Evolutionary conservation across 2,888 invertebrate species (phyloP).

Genomic region (Cabera pusaria): DNA sequence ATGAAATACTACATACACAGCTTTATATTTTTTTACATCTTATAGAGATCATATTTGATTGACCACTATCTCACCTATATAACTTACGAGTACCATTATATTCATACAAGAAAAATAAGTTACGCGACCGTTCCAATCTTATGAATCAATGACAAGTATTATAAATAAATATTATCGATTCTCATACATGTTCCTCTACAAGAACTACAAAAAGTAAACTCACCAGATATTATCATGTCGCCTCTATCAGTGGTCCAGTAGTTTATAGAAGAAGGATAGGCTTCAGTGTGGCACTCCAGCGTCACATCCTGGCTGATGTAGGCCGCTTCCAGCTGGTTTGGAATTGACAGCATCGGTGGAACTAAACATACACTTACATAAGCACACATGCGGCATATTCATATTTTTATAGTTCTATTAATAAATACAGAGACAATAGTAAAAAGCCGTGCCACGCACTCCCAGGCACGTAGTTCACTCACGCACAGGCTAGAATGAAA

Average conservation of each 20-base stretch:
- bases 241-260: constrained; percentile 97
- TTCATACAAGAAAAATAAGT: too few species aligned
- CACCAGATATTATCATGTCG: constrained; percentile 96
- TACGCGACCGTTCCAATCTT: too few species aligned
- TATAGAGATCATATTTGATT: too few species aligned
- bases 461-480: constrained; percentile 45
- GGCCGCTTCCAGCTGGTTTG: constrained; percentile 95
- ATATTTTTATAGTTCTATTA: constrained; percentile 31
- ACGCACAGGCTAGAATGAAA: constrained; percentile 47
- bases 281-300: constrained; percentile 95
- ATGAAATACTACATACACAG: too few species aligned
- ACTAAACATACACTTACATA: constrained; percentile 79
- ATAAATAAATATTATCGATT: too few species aligned
- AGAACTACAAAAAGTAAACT: not conserved
- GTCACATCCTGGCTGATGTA: constrained; percentile 94
- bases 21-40: too few species aligned
- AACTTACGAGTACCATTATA: too few species aligned
- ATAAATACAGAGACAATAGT: constrained; percentile 39
- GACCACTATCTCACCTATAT: too few species aligned
- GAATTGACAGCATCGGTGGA: constrained; percentile 97
- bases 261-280: constrained; percentile 96
- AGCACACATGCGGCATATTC: constrained; percentile 27
- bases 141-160: too few species aligned
- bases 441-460: constrained; percentile 47
- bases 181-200: too few species aligned